These are phyloP conservation scores for Exocentrus adspersus DNA, from an alignment of 2,888 invertebrate species.

Conservation along the genomic window DNA sequence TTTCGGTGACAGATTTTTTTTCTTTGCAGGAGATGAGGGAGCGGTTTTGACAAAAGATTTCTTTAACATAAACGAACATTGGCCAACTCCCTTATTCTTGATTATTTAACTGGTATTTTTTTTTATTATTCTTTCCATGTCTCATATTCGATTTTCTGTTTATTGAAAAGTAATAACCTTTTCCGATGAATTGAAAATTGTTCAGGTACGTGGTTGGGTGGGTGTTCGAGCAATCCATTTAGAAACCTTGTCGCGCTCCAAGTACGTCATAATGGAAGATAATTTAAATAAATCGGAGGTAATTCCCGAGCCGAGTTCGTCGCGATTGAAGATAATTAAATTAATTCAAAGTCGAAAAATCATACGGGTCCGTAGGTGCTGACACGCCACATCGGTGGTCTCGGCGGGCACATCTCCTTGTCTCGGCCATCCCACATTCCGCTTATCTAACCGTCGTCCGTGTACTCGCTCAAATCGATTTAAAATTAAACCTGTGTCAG, in stretches of 20 bases:
- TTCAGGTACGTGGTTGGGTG: neutral
- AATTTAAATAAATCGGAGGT: conserved; percentile 1
- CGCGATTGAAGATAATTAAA: conserved; percentile 14
- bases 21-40: neutral
- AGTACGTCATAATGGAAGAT: conserved; percentile 3
- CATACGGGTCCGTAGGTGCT: conserved; percentile 31
- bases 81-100: too few species aligned
- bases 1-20: conserved; percentile 34
- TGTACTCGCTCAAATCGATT: conserved; percentile 62
- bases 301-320: neutral
- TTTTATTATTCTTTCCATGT: too few species aligned
- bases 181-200: too few species aligned
- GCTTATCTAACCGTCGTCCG: conserved; percentile 60
- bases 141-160: too few species aligned
- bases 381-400: conserved; percentile 39
- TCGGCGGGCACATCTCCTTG: conserved; percentile 12
- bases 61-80: too few species aligned
- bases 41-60: neutral
- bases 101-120: too few species aligned
- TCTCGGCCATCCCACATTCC: conserved; percentile 38
- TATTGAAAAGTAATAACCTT: too few species aligned
- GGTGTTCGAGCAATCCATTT: neutral
- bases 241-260: neutral
- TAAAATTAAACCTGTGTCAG: conserved; percentile 63
- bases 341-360: conserved; percentile 18